Base-by-base conservation (phyloP, 2,888 invertebrate genomes). In the Cosmia trapezina region DNA sequence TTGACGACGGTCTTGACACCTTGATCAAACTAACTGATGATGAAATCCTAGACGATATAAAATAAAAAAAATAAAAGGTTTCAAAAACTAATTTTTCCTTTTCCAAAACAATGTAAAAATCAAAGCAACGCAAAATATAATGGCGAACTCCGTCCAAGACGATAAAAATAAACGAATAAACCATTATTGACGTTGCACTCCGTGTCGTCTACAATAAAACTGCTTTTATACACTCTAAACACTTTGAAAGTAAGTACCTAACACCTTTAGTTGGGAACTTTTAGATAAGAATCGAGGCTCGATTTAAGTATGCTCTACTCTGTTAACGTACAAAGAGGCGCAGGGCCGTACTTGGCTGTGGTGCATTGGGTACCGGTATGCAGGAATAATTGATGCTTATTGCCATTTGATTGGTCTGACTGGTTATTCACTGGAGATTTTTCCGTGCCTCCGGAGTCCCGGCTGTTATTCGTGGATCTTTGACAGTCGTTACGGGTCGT, bases 241-340 rank as follows among this genome's bases (percentile, higher is more conserved):
- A 76, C 69, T 78, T 73, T 62, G 45, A 59, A 75, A 78, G 75
- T 65, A 73, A 78, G 71, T 59, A 28, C 28, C 28, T 28, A 66
- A 78, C 72, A 73, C 69, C 68, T 83, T 73, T 49, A 85, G 65
- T 78, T 70, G 63, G 22, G 41, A 86, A 76, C 62, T 84, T 80
- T 76, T 33, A 66, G 70, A 76, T 79, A 79, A 71, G 76, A 76
- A 73, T 80, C 70, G 61, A 76, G 41, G 41, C 65, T 75, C 73
- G 53, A 76, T 78, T 72, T 77, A 73, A 79, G 76, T 78, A 72
- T 53, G 61, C 71, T 83, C 28, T 43, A 78, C 57, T 65, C 54
- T 1, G 14, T 33, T 67, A 70, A 53, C 45, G 81, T 83, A 61
- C 67, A 49, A 67, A 62, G 51, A 54, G 54, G 37, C 1, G 0